Base-by-base conservation (phyloP, 2,797 vertebrate species). In the Gorsachius magnificus region DNA sequence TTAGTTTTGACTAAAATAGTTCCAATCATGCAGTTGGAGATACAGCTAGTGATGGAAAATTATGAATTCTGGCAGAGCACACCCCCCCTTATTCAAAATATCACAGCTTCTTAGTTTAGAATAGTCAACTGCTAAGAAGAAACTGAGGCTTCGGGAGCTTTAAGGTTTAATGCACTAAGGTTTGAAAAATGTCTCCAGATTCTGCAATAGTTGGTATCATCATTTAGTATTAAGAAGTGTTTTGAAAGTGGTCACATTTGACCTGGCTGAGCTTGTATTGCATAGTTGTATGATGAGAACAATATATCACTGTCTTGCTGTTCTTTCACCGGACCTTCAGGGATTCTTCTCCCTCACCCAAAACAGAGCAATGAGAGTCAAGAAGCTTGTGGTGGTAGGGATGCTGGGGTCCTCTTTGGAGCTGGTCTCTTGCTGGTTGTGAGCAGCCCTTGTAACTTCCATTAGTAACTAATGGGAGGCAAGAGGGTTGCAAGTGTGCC, bases 11-110 rank as follows among this genome's bases (percentile, higher is more conserved):
- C 60, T 86, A 33, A 94, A 95, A 83, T 65, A 80, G 57, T 93
- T 80, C 20, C 71, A n/a, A 90, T 91, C 58, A 81, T 91, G 69
- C 65, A 95, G 79, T 70, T 91, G 77, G 65, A 90, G 82, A 41
- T 91, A 78, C 20, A 90, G 85, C 53, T 75, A 92, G 71, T 29
- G 60, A 58, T 76, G 51, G 79, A n/a, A 56, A 89, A 91, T 81
- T 88, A 74, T 26, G 80, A 95, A 77, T 94, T 88, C 88, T 94
- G 83, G 57, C 72, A 83, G 51, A 90, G 65, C 65, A 85, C n/a
- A 14, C 41, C 4, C 26, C 21, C 48, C 61, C 26, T 33, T 57
- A n/a, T 90, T 95, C 78, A 77, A 68, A 96, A 89, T 90, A 70
- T 53, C 88, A 66, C 92, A 80, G 66, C 41, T 81, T 93, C 83